These are phyloP conservation scores for Pachypanchax playfairii DNA, from an alignment of 2,113 vertebrate genomes.

Conservation along the genomic window DNA sequence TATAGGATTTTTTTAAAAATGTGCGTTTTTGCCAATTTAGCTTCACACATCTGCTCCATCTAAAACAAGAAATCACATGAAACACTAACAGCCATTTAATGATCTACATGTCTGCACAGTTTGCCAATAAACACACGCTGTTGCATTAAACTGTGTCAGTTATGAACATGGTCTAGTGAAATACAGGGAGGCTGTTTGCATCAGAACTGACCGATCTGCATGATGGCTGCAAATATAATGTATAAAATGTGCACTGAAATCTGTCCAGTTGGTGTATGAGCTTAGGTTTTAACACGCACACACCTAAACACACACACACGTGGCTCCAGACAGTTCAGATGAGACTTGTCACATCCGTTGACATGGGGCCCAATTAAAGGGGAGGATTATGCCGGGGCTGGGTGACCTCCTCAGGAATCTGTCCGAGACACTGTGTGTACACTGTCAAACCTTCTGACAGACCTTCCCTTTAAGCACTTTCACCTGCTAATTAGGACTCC, in stretches of 20 bases:
- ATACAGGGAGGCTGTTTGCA: conserved; percentile 34
- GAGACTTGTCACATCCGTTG: conserved; percentile 79
- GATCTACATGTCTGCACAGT: conserved; percentile 59
- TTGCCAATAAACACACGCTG: conserved; percentile 74
- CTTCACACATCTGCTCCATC: conserved; percentile 54
- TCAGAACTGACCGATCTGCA: no score
- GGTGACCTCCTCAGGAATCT: conserved; percentile 83
- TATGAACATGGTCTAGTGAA: conserved; percentile 12
- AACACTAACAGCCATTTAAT: conserved; percentile 66
- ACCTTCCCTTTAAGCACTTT: conserved; percentile 81
- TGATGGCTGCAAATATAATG: conserved; percentile 32
- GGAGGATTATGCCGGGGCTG: conserved; percentile 83
- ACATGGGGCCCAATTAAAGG: conserved; percentile 83
- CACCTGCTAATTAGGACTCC: conserved; percentile 83
- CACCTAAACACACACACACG: conserved; percentile 15
- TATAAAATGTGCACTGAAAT: conserved; percentile 18
- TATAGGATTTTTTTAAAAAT: conserved; percentile 36
- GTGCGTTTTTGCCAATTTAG: conserved; percentile 36
- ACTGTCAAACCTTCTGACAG: conserved; percentile 76
- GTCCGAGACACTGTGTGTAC: conserved; percentile 75
- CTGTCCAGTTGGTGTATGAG: conserved; percentile 30
- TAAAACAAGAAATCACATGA: conserved; percentile 67
- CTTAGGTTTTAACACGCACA: conserved; percentile 13
- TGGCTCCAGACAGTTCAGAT: conserved; percentile 75
- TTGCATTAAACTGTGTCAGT: conserved; percentile 18